Evolutionary conservation across 2,113 vertebrate species (phyloP), one percentile per base, ranked within the genome.

Genomic region (Caranx melampygus): DNA sequence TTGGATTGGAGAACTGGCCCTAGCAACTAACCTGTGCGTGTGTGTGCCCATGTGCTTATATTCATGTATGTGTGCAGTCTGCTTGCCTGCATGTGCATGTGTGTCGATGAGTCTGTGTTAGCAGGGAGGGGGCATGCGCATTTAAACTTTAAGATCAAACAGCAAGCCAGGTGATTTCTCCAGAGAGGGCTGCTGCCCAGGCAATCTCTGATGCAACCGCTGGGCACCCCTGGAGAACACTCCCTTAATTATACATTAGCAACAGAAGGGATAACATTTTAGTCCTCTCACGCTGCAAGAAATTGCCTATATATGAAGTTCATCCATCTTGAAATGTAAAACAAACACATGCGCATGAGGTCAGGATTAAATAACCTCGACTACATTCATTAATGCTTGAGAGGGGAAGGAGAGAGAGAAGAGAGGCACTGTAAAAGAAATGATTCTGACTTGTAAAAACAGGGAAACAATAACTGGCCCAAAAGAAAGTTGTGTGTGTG

Each of bases 221-320:
- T 61, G 62, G 75, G 83, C 85, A 75, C 80, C 89, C 87, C 87
- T 82, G 69, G 89, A 89, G 89, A 89, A 84, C 71, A 59, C 89
- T 79, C 68, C 72, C 82, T 91, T 92, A 92, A 92, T 91, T 92
- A 93, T 92, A 89, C 88, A 89, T 91, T 76, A 88, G 87, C 78
- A 86, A 82, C 87, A 93, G 89, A 88, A 90, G 88, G 91, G 83
- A 90, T 89, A 84, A 88, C 84, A 82, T 87, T 91, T 92, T 85
- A 91, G 76, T 83, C 69, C 80, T 87, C 78, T 89, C 82, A 76
- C 47, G 78, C 87, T 85, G 79, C 82, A 86, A 87, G 75, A 86
- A 70, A 83, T 73, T 79, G 72, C 79, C 73, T 78, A 86, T 78
- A 89, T 89, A 77, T 83, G 72, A 88, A 83, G 83, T 77, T 79